phyloP scores from a whole-genome alignment of 2,888 invertebrate species.

The Pammene fasciana region DNA sequence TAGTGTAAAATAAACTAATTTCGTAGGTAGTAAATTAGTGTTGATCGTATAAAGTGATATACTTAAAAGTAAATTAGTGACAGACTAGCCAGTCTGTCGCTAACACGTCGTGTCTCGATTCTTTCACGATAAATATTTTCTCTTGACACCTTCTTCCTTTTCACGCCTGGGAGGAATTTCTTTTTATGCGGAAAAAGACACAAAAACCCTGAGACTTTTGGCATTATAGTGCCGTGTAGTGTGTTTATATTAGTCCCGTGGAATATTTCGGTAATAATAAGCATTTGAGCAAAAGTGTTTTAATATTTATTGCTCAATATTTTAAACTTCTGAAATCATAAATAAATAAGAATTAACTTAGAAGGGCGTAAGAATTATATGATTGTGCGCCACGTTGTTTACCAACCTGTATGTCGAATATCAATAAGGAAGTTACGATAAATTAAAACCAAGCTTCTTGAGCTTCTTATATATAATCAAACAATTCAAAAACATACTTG shows the following conservation, averaged over 20 bases:
- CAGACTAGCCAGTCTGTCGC: not conserved
- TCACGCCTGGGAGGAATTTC: not conserved
- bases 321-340: too few species aligned
- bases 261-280: conserved; percentile 5
- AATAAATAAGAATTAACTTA: too few species aligned
- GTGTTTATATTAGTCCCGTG: not conserved
- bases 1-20: too few species aligned
- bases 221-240: not conserved
- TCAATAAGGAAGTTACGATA: too few species aligned
- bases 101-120: conserved; percentile 16
- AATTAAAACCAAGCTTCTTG: too few species aligned
- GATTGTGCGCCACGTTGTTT: too few species aligned
- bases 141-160: not conserved
- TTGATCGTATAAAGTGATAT: too few species aligned
- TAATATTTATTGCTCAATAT: not conserved
- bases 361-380: too few species aligned
- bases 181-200: not conserved
- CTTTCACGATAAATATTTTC: not conserved
- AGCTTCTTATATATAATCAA: too few species aligned
- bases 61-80: not conserved
- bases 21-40: too few species aligned
- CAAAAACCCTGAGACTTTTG: not conserved
- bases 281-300: not conserved
- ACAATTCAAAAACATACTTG: too few species aligned
- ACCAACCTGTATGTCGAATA: too few species aligned